These are phyloP conservation scores for Rhodinocichla rosea DNA, from an alignment of 2,113 vertebrate genomes.

Conservation along the genomic window DNA sequence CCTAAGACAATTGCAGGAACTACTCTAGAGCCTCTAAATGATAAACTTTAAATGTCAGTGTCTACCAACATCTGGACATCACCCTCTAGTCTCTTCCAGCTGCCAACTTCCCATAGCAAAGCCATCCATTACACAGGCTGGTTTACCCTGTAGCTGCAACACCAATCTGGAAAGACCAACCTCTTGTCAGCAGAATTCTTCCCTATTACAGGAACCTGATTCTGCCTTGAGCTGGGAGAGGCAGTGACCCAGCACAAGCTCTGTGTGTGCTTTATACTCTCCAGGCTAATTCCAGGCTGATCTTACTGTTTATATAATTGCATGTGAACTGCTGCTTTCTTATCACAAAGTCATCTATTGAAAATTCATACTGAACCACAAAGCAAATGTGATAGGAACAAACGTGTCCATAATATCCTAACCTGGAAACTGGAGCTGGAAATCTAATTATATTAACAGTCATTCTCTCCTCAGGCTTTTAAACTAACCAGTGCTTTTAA, in stretches of 20 bases:
- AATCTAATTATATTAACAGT: constrained; percentile 67
- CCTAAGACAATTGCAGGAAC: neutral
- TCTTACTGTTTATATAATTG: constrained; percentile 77
- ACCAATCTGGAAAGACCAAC: constrained; percentile 32
- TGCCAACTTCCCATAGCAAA: neutral
- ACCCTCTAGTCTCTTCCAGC: neutral
- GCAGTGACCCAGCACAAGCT: constrained; percentile 54
- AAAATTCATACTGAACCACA: constrained; percentile 76
- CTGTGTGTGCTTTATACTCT: constrained; percentile 71
- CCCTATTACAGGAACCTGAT: constrained; percentile 50
- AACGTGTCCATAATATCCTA: constrained; percentile 60
- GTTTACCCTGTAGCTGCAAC: constrained; percentile 37
- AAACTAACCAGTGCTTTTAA: constrained; percentile 51
- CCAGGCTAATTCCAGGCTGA: constrained; percentile 72
- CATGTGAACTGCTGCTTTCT: constrained; percentile 71
- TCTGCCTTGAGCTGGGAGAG: constrained; percentile 58
- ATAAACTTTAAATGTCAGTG: neutral
- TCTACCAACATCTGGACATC: neutral
- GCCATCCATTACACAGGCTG: neutral
- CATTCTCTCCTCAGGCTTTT: constrained; percentile 54
- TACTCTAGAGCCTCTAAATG: neutral
- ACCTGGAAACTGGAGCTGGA: constrained; percentile 66
- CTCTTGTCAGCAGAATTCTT: constrained; percentile 47
- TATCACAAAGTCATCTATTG: constrained; percentile 75
- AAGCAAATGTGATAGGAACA: constrained; percentile 71